phyloP scores from a whole-genome alignment of 2,113 vertebrate genomes.

The Prochilodus magdalenae region DNA sequence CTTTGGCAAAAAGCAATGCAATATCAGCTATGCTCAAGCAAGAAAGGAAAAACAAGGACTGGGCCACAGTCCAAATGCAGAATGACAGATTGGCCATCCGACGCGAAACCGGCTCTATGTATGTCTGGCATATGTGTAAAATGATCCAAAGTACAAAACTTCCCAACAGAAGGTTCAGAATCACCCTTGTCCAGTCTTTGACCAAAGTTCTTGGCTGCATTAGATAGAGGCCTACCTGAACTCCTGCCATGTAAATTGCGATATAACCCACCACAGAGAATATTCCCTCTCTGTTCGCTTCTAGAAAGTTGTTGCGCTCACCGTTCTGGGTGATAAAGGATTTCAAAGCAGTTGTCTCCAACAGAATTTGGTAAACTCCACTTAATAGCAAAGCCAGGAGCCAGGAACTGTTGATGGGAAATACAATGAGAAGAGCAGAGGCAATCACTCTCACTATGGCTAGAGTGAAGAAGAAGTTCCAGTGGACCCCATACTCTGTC shows the following conservation, averaged over 20 bases:
- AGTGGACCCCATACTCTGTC: conserved; percentile 93
- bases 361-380: conserved; percentile 80
- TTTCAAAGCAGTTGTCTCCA: conserved; percentile 85
- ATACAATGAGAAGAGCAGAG: conserved; percentile 80
- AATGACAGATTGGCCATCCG: conserved; percentile 90
- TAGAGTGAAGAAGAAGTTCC: conserved; percentile 98
- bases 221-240: conserved; percentile 87
- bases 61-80: conserved; percentile 86
- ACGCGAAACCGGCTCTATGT: conserved; percentile 85
- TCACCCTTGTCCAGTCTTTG: conserved; percentile 77
- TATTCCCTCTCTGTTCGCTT: conserved; percentile 93
- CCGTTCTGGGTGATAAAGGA: conserved; percentile 82
- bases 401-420: conserved; percentile 80
- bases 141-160: conserved; percentile 67
- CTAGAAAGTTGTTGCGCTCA: conserved; percentile 83
- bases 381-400: conserved; percentile 76
- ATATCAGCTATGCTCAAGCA: conserved; percentile 79
- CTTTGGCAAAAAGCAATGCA: conserved; percentile 81
- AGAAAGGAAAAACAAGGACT: conserved; percentile 81
- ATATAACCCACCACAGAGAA: conserved; percentile 88
- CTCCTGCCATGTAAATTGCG: conserved; percentile 88
- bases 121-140: conserved; percentile 73
- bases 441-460: conserved; percentile 83
- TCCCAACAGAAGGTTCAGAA: conserved; percentile 65
- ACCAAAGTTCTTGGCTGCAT: conserved; percentile 74